Percentiles rank a stretch among this genome's conserved stretches.
Conservation (phyloP, 2,113 vertebrate species). For the Hippocampus mohnikei region DNA sequence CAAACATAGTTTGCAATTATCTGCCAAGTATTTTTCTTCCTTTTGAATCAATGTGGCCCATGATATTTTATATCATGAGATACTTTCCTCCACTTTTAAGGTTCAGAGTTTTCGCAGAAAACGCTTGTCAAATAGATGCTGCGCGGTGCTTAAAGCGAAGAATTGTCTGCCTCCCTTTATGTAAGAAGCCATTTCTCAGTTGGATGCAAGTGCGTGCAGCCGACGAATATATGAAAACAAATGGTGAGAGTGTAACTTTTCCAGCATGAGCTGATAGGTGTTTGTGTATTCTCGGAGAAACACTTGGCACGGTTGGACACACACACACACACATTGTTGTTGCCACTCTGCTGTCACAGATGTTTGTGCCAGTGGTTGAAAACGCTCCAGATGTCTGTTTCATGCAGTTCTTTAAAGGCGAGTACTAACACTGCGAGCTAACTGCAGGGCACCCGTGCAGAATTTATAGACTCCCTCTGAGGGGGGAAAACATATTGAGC, state of each 20-base stretch:
- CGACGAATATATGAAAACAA: conserved; percentile 24
- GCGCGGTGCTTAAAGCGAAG: too few relatives aligned
- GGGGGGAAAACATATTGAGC: conserved; percentile 24
- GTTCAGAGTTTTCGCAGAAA: too few relatives aligned
- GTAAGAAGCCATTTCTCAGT: too few relatives aligned
- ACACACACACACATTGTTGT: conserved; percentile 29
- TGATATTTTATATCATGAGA: too few relatives aligned
- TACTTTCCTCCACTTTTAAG: too few relatives aligned
- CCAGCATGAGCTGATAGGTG: conserved; percentile 21
- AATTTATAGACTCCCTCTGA: conserved; percentile 41
- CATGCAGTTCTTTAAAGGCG: conserved; percentile 25
- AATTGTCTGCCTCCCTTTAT: too few relatives aligned
- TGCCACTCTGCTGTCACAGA: conserved; percentile 40
- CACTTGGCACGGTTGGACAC: conserved; percentile 33
- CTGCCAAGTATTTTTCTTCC: too few relatives aligned
- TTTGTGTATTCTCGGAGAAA: conserved; percentile 27
- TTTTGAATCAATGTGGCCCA: too few relatives aligned
- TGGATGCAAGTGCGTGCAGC: too few relatives aligned
- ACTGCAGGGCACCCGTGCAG: conserved; percentile 22
- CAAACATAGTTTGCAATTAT: too few relatives aligned
- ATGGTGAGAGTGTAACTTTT: conserved; percentile 38
- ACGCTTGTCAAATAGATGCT: too few relatives aligned
- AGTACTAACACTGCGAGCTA: conserved; percentile 21
- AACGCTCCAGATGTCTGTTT: conserved; percentile 44
- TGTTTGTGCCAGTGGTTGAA: conserved; percentile 39